phyloP scores from a whole-genome alignment of 1,140 invertebrate species.

The Dendrolimus kikuchii region DNA sequence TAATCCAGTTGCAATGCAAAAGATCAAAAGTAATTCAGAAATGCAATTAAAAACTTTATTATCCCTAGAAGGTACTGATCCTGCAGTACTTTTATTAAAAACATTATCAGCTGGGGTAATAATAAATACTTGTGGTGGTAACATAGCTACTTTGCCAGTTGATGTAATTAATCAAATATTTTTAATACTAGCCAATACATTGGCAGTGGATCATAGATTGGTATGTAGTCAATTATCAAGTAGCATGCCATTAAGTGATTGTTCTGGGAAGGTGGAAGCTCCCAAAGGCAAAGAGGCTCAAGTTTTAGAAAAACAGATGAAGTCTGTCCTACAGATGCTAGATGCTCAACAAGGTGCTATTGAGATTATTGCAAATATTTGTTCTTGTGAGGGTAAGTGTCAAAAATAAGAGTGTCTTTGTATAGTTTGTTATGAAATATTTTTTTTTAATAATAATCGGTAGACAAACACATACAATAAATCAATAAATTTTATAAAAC shows the following conservation, averaged over 20 bases:
- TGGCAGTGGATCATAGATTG: constrained; percentile 58
- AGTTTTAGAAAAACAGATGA: constrained; percentile 56
- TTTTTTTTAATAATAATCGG: no score
- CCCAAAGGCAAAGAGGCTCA: constrained; percentile 48
- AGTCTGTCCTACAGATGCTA: constrained; percentile 68
- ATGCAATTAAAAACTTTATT: constrained; percentile 65
- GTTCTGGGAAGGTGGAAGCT: constrained; percentile 23
- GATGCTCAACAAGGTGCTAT: constrained; percentile 77
- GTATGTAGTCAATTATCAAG: constrained; percentile 67
- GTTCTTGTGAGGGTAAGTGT: constrained; percentile 74
- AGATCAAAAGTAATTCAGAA: constrained; percentile 65
- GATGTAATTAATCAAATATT: constrained; percentile 59
- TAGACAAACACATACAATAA: no score
- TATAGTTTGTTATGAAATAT: no score
- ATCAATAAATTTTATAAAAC: no score
- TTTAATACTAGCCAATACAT: constrained; percentile 56
- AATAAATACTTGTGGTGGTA: constrained; percentile 64
- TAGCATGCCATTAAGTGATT: constrained; percentile 55
- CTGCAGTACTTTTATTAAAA: constrained; percentile 68
- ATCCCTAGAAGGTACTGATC: constrained; percentile 47
- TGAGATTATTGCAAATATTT: constrained; percentile 81
- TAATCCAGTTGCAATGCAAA: constrained; percentile 71
- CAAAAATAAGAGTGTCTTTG: no score
- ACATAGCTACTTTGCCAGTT: constrained; percentile 43
- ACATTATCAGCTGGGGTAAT: constrained; percentile 73